A percentile compares a stretch with the other conserved stretches of the same genome.
These are phyloP conservation scores for Strigamia maritima DNA, from an alignment of 2,888 invertebrate species.

Conservation along the genomic window DNA sequence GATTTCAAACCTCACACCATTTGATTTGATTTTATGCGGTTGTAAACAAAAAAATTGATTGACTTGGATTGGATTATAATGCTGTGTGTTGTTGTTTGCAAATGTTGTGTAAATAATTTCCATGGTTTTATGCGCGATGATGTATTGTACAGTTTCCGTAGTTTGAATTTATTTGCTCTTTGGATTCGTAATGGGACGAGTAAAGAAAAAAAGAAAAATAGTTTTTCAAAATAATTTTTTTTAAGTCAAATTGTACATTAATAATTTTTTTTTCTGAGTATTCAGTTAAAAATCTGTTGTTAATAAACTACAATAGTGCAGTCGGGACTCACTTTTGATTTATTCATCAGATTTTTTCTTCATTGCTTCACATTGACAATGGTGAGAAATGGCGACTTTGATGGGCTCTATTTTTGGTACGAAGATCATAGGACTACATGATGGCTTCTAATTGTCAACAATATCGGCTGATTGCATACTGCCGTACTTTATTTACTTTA, in stretches of 20 bases:
- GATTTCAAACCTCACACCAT: background rate
- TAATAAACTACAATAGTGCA: constrained; percentile 10
- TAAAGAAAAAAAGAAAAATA: background rate
- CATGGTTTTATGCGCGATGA: background rate
- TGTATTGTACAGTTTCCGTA: constrained; percentile 1
- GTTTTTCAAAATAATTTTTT: background rate
- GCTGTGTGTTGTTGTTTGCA: background rate
- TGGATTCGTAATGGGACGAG: background rate
- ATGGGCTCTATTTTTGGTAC: no score
- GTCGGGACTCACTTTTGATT: background rate
- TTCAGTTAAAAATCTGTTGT: constrained; percentile 5
- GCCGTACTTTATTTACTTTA: no score
- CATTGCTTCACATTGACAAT: no score
- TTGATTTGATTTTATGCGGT: background rate
- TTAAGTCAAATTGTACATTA: constrained; percentile 1
- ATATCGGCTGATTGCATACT: no score
- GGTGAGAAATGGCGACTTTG: no score
- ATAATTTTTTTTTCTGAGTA: background rate
- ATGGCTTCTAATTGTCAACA: no score
- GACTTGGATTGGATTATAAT: background rate
- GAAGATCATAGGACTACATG: no score
- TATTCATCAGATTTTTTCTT: no score
- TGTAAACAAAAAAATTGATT: background rate
- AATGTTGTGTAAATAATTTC: constrained; percentile 1
- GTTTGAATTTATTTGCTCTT: background rate